Evolutionary conservation across 2,113 vertebrate genomes (phyloP).

Genomic region (Protobothrops flavoviridis): DNA sequence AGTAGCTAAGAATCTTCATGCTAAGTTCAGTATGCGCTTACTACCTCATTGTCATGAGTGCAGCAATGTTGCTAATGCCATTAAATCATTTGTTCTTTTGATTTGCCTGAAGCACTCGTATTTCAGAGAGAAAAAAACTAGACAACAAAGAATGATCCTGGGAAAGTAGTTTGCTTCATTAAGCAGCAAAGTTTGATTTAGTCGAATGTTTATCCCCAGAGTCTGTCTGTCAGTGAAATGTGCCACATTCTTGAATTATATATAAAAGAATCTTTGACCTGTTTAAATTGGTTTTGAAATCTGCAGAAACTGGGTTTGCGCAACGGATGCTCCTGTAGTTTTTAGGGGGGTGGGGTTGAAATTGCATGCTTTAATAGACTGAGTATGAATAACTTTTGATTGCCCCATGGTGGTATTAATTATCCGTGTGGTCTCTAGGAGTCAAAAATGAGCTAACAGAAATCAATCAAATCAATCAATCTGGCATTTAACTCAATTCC

Average conservation of each 20-base stretch:
- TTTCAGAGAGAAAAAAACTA: conserved; percentile 28
- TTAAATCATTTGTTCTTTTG: conserved; percentile 22
- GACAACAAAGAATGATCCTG: conserved; percentile 26
- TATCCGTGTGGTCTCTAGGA: background rate
- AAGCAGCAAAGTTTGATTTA: conserved; percentile 38
- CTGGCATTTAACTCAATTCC: background rate
- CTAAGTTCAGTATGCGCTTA: background rate
- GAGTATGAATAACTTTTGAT: background rate
- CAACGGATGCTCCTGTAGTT: background rate
- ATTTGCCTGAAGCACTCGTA: conserved; percentile 30
- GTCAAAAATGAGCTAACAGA: background rate
- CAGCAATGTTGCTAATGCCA: conserved; percentile 5
- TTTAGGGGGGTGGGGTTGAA: background rate
- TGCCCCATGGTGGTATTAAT: background rate
- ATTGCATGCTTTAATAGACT: background rate
- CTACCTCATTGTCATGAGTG: conserved; percentile 31
- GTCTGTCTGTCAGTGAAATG: conserved; percentile 15
- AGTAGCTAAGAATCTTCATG: conserved; percentile 25
- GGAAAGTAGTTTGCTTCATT: conserved; percentile 29
- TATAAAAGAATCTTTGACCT: background rate
- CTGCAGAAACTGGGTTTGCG: background rate
- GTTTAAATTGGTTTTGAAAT: conserved; percentile 27
- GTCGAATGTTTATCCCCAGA: conserved; percentile 2
- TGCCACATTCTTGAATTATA: conserved; percentile 30
- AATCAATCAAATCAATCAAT: background rate